Evolutionary conservation across 2,888 invertebrate genomes (phyloP).

Genomic region (Disparrhopalites patrizii): DNA sequence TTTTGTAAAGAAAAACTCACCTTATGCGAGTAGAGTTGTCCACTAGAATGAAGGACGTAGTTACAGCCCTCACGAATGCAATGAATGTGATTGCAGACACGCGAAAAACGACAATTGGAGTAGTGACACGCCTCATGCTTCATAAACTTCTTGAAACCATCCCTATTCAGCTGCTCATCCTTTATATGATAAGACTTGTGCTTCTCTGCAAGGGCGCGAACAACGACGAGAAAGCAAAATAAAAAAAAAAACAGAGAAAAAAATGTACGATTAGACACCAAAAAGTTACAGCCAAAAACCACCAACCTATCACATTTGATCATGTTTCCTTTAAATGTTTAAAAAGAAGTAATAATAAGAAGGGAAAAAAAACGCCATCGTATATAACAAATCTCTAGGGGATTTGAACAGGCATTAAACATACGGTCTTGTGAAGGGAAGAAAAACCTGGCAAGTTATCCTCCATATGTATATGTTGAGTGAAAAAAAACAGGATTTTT

Average conservation of each 20-base stretch:
- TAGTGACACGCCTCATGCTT: constrained; percentile 93
- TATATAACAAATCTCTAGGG: too few species aligned
- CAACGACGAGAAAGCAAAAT: too few species aligned
- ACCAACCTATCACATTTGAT: constrained; percentile 1
- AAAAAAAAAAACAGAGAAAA: constrained; percentile 48
- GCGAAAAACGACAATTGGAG: constrained; percentile 86
- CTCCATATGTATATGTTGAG: background rate
- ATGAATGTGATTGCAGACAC: constrained; percentile 96
- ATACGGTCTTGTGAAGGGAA: too few species aligned
- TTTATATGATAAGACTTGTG: constrained; percentile 98
- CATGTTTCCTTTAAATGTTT: background rate
- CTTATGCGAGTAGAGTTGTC: constrained; percentile 94
- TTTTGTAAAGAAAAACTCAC: constrained; percentile 32
- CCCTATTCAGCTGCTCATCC: constrained; percentile 89
- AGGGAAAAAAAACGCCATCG: too few species aligned
- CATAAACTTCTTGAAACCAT: constrained; percentile 98
- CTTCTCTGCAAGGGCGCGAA: constrained; percentile 70
- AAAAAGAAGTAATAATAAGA: background rate
- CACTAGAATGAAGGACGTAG: constrained; percentile 93
- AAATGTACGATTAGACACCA: background rate
- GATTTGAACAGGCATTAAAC: too few species aligned
- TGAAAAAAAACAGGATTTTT: constrained; percentile 3
- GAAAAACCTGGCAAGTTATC: too few species aligned
- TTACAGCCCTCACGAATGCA: constrained; percentile 93
- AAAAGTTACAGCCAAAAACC: too few species aligned